Conservation (phyloP, 2,113 vertebrate species). For the Aramus guarauna region DNA sequence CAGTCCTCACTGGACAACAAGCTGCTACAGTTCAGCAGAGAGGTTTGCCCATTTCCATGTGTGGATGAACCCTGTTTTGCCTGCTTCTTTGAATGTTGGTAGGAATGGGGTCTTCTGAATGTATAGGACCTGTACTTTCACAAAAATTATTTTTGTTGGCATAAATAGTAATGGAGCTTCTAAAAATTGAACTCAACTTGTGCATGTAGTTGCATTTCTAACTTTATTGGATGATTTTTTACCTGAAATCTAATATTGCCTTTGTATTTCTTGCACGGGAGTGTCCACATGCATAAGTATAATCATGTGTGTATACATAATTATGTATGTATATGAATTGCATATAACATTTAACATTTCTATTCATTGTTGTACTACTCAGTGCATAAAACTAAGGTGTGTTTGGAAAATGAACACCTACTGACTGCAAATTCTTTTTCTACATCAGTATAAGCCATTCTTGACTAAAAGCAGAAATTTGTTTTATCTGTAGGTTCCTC, state of each 20-base stretch:
- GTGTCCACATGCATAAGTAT: background rate
- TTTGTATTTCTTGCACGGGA: background rate
- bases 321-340: background rate
- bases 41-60: background rate
- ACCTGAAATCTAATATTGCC: background rate
- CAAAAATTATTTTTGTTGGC: background rate
- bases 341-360: background rate
- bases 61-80: background rate
- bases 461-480: background rate
- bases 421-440: background rate
- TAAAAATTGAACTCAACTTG: background rate
- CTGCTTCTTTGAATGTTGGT: background rate
- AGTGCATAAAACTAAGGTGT: background rate
- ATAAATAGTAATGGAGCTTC: background rate
- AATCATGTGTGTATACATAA: background rate
- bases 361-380: background rate
- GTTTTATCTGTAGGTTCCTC: background rate
- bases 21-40: background rate
- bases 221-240: background rate
- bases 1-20: background rate
- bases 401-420: background rate
- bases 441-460: background rate
- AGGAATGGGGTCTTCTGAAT: background rate
- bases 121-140: rapidly evolving
- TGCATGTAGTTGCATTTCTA: background rate